Percentiles rank a stretch among this genome's conserved stretches.
phyloP scores from a whole-genome alignment of 1,140 invertebrate species.

The Teleopsis dalmanni region DNA sequence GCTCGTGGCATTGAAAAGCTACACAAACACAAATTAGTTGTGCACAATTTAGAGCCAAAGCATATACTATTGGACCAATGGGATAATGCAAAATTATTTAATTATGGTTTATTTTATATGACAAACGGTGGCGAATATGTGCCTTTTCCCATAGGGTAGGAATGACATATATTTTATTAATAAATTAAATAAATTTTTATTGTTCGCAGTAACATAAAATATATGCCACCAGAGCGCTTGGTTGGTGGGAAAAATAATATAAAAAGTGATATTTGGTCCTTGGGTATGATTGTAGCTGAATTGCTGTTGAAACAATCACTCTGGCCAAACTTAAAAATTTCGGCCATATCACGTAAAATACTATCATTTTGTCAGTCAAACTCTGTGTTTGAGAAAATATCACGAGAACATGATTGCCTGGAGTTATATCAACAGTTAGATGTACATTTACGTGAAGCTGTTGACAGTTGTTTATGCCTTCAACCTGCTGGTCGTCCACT shows the following conservation, averaged over 20 bases:
- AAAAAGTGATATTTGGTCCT: conserved; percentile 84
- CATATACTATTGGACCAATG: conserved; percentile 73
- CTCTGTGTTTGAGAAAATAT: conserved; percentile 64
- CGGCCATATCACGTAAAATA: conserved; percentile 65
- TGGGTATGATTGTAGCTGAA: conserved; percentile 82
- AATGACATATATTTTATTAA: conserved; percentile 15
- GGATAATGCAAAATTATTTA: conserved; percentile 75
- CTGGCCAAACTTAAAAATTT: conserved; percentile 65
- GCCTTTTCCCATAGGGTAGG: conserved; percentile 85
- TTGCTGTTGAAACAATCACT: conserved; percentile 57
- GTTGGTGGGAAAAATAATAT: conserved; percentile 54
- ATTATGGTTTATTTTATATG: conserved; percentile 90
- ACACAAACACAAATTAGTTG: conserved; percentile 65
- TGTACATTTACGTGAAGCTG: conserved; percentile 52
- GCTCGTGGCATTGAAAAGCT: conserved; percentile 67
- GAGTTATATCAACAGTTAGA: conserved; percentile 49
- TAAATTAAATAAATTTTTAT: conserved; percentile 10
- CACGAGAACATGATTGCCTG: conserved; percentile 64
- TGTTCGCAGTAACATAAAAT: conserved; percentile 59
- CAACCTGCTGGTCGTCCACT: conserved; percentile 56
- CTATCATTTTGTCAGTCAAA: conserved; percentile 59
- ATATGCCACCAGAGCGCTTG: conserved; percentile 80
- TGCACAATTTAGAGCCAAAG: conserved; percentile 72
- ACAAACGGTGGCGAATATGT: conserved; percentile 61
- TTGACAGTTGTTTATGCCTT: conserved; percentile 64